Evolutionary conservation across 2,113 vertebrate genomes (phyloP).

Genomic region (Erythrocercus mccallii): DNA sequence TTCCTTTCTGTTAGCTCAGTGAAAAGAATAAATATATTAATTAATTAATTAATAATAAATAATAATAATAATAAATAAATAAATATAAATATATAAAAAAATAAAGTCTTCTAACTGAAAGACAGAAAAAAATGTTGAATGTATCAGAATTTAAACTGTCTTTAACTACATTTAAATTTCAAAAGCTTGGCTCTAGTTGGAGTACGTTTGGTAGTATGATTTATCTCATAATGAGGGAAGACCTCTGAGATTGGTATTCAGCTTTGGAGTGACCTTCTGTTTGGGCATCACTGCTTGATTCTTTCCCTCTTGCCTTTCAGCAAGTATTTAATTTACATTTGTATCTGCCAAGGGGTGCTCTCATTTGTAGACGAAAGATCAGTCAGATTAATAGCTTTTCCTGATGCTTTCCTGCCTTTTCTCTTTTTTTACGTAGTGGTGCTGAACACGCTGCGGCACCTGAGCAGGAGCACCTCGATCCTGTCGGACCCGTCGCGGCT

Average conservation of each 20-base stretch:
- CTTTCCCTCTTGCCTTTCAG: not conserved
- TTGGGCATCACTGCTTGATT: not conserved
- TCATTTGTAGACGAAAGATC: not conserved
- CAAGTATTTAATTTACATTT: not conserved
- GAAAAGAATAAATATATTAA: too few species aligned
- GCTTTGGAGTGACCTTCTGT: not conserved
- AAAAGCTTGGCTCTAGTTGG: not conserved
- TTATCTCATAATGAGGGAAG: not conserved
- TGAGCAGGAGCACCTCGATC: conserved; percentile 89
- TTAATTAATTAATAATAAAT: too few species aligned
- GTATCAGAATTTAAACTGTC: not conserved
- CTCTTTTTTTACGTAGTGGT: conserved; percentile 74
- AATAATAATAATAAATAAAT: too few species aligned
- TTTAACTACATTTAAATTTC: not conserved
- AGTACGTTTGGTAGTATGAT: not conserved
- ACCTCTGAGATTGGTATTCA: not conserved
- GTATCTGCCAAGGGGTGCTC: not conserved
- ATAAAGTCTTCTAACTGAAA: not conserved
- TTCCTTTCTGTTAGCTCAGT: not conserved
- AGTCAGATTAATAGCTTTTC: not conserved
- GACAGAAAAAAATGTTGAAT: too few species aligned
- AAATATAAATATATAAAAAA: too few species aligned
- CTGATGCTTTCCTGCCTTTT: not conserved
- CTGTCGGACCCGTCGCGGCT: conserved; percentile 83
- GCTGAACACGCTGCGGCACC: conserved; percentile 83